A percentile compares a stretch with the other conserved stretches of the same genome.
Evolutionary conservation across 37 sponge, comb jelly and placozoan genomes (phyloP).

Genomic region (Ianthella basta): DNA sequence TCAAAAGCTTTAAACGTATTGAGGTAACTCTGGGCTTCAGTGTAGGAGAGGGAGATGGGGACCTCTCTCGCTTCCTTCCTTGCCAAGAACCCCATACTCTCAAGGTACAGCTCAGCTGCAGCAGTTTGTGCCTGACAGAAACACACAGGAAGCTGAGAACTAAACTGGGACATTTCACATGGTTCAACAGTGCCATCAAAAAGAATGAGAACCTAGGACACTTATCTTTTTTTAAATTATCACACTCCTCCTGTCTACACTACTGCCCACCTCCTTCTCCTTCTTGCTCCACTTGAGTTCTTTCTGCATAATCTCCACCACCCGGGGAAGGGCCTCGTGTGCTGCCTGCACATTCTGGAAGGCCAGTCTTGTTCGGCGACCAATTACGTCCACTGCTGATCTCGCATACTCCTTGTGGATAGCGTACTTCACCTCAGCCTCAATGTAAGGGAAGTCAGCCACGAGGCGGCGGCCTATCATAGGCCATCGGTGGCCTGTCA

Average conservation of each 20-base stretch:
- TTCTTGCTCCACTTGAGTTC: constrained; percentile 89
- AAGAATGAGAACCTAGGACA: not conserved
- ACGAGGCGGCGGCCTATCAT: constrained; percentile 85
- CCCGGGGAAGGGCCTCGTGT: constrained; percentile 85
- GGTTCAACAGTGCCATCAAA: not conserved
- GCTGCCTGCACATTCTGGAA: constrained; percentile 97
- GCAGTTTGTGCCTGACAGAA: constrained; percentile 61
- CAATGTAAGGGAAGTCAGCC: constrained; percentile 96
- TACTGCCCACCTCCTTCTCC: constrained; percentile 55
- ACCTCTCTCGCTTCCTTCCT: constrained; percentile 60
- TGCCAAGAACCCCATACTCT: constrained; percentile 85
- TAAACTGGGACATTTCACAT: not conserved
- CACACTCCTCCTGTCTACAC: not conserved
- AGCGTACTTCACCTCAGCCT: constrained; percentile 93
- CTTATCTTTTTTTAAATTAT: not conserved
- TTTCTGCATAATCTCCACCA: constrained; percentile 91
- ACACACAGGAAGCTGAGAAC: not conserved
- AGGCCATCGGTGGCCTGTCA: constrained; percentile 96
- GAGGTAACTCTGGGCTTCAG: constrained; percentile 75
- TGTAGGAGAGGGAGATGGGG: constrained; percentile 76
- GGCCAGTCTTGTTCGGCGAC: constrained; percentile 90
- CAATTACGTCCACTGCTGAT: constrained; percentile 89
- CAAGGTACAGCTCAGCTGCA: constrained; percentile 58
- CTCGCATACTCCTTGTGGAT: constrained; percentile 90
- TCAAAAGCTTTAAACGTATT: constrained; percentile 82